Evolutionary conservation across 2,888 invertebrate genomes (phyloP).

Genomic region (Diarsia dahlii): DNA sequence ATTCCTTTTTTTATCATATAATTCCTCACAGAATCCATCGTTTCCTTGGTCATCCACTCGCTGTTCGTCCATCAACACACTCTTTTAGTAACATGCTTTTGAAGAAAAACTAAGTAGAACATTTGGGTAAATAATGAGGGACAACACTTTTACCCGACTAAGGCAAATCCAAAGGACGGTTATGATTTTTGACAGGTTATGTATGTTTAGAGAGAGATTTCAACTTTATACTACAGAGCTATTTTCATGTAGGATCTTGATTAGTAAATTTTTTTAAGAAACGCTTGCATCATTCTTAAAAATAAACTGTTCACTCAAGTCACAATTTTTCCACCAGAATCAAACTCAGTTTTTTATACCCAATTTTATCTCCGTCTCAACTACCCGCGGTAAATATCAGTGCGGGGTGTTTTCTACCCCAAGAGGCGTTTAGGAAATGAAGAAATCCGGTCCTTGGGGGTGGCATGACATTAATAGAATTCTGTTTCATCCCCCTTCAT

Average conservation of each 20-base stretch:
- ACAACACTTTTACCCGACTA: no score
- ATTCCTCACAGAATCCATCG: no score
- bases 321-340: slow-evolving; percentile 24
- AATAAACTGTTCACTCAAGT: slow-evolving; percentile 5
- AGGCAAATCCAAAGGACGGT: no score
- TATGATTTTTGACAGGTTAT: no score
- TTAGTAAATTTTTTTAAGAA: not conserved
- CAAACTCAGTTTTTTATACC: slow-evolving; percentile 36
- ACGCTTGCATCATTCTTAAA: not conserved
- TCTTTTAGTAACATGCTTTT: not conserved
- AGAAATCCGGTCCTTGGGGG: slow-evolving; percentile 79
- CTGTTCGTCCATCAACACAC: no score
- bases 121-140: not conserved
- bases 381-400: slow-evolving; percentile 67
- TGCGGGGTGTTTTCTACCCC: slow-evolving; percentile 64
- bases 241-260: not conserved
- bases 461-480: slow-evolving; percentile 79
- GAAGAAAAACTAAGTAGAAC: not conserved
- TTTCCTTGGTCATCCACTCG: no score
- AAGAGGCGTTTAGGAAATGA: slow-evolving; percentile 82
- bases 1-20: no score
- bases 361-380: slow-evolving; percentile 60
- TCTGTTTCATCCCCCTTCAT: slow-evolving; percentile 69
- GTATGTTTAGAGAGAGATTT: not conserved
- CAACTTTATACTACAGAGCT: not conserved